Evolutionary conservation across 1,140 invertebrate genomes (phyloP), one percentile per base, ranked within the genome.

Genomic region (Pygmarrhopalites habei): DNA sequence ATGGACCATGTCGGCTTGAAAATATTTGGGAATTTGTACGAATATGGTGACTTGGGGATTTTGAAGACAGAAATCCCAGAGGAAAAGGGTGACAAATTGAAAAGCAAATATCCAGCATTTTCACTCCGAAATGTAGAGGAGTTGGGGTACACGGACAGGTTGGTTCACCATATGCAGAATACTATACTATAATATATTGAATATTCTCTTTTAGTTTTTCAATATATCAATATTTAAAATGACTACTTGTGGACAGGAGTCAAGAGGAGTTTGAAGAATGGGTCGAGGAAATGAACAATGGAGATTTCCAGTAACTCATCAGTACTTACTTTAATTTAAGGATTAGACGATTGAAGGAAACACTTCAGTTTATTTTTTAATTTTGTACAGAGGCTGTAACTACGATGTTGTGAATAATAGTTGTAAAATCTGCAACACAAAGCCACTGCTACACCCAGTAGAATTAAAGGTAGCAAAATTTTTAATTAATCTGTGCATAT

Each of bases 21-120:
- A 28, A 60, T 70, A 23, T 70, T 62, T 49, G 60, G 60, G 17
- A 49, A 59, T 44, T 32, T 70, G 1, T 70, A 70, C 35, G 68
- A 70, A 58, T 70, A 62, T 55, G 68, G 68, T 10, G 68, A 70
- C 53, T 39, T 65, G 21, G 68, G 68, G 3, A 60, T 70, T 41
- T 39, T 70, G 28, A 30, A 39, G 51, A 59, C 60, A 23, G 55
- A 47, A 47, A 26, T 57, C 25, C n/a, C n/a, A n/a, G n/a, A n/a
- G n/a, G 39, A 62, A 55, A n/a, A 43, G n/a, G 29, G n/a, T 19
- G 39, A 55, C 28, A 44, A 56, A 30, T 41, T 51, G 15, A 62
- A 61, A 32, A 65, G 62, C n/a, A 70, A 67, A 47, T 70, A 70
- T 60, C 68, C 68, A 7, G 68, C 62, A 1, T 67, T 56, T 46